Base-by-base conservation (phyloP, 2,113 vertebrate species). In the Eulacestoma nigropectus region DNA sequence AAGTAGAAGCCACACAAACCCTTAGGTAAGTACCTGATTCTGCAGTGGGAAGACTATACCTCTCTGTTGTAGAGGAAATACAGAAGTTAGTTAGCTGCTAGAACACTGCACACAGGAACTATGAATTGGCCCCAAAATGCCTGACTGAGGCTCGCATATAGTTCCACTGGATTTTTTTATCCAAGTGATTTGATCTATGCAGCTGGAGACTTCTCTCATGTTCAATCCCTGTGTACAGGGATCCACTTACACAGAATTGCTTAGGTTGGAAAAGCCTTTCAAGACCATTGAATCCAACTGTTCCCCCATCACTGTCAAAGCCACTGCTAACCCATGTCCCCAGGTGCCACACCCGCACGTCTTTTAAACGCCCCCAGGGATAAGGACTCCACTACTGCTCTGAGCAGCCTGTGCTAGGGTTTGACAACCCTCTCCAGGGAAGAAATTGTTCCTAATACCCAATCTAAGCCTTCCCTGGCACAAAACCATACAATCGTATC, bases 291-390 rank as follows among this genome's bases (percentile, higher is more conserved):
- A 47, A 53, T 52, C 9, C 69, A 67, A 30, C 14, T 4, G 4
- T 11, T 41, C 15, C 16, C 64, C 39, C 26, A 13, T 18, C 29
- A 41, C 17, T 25, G 56, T 27, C 32, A 65, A 44, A 32, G 13
- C n/a, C 18, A 50, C 41, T 44, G 35, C 16, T 75, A 49, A 76
- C 13, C 23, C 39, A 30, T 2, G 12, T 3, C 20, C 56, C 12
- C 15, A 41, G 11, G 4, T 26, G 35, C 30, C 49, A 63, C 5
- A 10, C 4, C 17, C 30, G 32, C 22, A 29, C 0, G 2, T 4
- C 67, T 60, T 60, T 85, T 62, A 86, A 56, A 77, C 4, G 10
- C 4, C 37, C 9, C 19, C 37, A 49, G 30, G 33, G 41, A 75
- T 0, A 26, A 33, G 0, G 12, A 75, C 29, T 70, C 72, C 16